Conservation (phyloP, 2,888 invertebrate genomes). For the Pristionchus entomophagus region DNA sequence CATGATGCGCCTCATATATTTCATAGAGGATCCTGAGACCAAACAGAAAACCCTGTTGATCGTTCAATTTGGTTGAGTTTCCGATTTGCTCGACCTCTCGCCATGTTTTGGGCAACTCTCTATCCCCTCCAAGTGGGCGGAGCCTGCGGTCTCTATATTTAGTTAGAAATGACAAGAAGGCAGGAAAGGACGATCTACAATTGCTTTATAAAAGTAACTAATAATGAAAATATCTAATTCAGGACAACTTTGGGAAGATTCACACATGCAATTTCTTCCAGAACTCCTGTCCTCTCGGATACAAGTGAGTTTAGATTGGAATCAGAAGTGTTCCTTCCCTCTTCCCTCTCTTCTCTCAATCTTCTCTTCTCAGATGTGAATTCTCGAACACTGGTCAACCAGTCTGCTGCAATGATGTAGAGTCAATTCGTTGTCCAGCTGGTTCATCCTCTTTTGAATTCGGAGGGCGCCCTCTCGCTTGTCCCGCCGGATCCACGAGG, state of each 20-base stretch:
- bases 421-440: slow-evolving; percentile 66
- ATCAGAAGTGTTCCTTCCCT: too few relatives aligned
- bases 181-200: too few relatives aligned
- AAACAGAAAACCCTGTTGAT: too few relatives aligned
- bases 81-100: background rate
- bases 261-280: slow-evolving; percentile 71
- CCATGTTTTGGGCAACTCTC: too few relatives aligned
- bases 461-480: slow-evolving; percentile 73
- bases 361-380: slow-evolving; percentile 56
- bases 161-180: too few relatives aligned
- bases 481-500: slow-evolving; percentile 70
- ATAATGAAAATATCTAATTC: background rate
- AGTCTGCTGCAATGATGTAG: slow-evolving; percentile 59
- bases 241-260: slow-evolving; percentile 53
- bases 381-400: slow-evolving; percentile 66
- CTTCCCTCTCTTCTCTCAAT: background rate
- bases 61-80: too few relatives aligned
- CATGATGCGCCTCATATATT: too few relatives aligned
- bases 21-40: too few relatives aligned
- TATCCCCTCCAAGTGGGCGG: too few relatives aligned
- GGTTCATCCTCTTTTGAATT: slow-evolving; percentile 70
- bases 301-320: slow-evolving; percentile 57
- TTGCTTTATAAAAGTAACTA: too few relatives aligned
- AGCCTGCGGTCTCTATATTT: too few relatives aligned
- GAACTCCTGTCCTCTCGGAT: slow-evolving; percentile 73